Percentiles rank a stretch among this genome's conserved stretches.
These are phyloP conservation scores for Pseudorhiza aurosa DNA, from an alignment of 30 jellyfish, hydroid and myxozoan genomes.

Conservation along the genomic window DNA sequence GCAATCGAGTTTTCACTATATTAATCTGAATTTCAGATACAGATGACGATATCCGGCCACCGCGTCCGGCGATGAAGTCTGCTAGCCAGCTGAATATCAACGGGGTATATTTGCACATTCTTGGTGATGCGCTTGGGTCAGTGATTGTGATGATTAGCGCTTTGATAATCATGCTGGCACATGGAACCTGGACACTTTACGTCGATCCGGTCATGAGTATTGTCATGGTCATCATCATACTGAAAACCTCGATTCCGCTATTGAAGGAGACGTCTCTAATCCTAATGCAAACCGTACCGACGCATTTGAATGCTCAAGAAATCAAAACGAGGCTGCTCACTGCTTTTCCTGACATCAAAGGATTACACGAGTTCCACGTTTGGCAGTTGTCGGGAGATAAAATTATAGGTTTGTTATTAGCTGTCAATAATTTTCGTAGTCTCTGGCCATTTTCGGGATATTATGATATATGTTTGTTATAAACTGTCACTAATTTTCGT, in stretches of 20 bases:
- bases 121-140: slow-evolving; percentile 98
- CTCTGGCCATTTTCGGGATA: no score
- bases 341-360: slow-evolving; percentile 68
- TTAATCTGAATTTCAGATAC: no score
- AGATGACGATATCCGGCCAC: slow-evolving; percentile 55
- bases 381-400: slow-evolving; percentile 98
- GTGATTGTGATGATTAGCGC: slow-evolving; percentile 98
- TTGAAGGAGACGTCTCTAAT: slow-evolving; percentile 88
- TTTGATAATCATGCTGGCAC: slow-evolving; percentile 78
- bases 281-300: slow-evolving; percentile 96
- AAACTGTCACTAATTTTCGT: no score
- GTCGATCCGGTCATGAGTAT: slow-evolving; percentile 98
- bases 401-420: slow-evolving; percentile 77
- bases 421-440: no score
- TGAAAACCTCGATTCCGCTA: slow-evolving; percentile 96
- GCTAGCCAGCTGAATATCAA: slow-evolving; percentile 94
- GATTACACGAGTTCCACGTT: slow-evolving; percentile 93
- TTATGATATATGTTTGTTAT: no score
- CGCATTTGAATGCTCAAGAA: slow-evolving; percentile 80
- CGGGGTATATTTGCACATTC: slow-evolving; percentile 93
- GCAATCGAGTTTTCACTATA: no score
- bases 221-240: slow-evolving; percentile 85
- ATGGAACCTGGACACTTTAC: slow-evolving; percentile 88
- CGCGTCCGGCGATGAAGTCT: slow-evolving; percentile 48
- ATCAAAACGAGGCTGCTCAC: slow-evolving; percentile 63